Base-by-base conservation (phyloP, 2,888 invertebrate genomes). In the Apamea epomidion region DNA sequence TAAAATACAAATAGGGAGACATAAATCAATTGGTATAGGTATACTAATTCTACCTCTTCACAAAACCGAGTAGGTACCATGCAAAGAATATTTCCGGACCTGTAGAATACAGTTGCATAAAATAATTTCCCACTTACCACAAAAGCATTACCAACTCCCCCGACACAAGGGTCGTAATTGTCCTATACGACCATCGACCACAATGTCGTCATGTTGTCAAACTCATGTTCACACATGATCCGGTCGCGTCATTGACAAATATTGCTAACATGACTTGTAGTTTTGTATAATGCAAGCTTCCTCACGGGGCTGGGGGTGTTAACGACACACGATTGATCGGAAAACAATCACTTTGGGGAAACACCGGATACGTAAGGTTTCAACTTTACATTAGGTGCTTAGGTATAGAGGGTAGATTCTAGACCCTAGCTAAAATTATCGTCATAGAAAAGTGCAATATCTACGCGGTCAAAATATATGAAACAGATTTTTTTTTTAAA, bases 211-310 rank as follows among this genome's bases (percentile, higher is more conserved):
- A 84, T 83, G 73, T 76, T 81, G 88, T 89, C 90, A 88, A 90
- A 84, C 76, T 82, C 90, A 89, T 10, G 85, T 87, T 82, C 85
- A 78, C 83, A 82, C 77, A 81, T 85, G 82, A 67, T 71, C 74
- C 76, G 80, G 69, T 68, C 75, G 78, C 86, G 91, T 91, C 90
- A 91, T 90, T 89, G 88, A 91, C 89, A 91, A 90, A 91, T 89
- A 88, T 88, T 82, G 72, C 64, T n/a, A 74, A 21, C 72, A 72
- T 91, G 91, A 91, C 89, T 82, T 74, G 85, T 58, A 48, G 32
- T 73, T 84, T n/a, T 73, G 85, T 78, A 60, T 76, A 74, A 80
- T 71, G 51, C 75, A n/a, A 32, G 60, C n/a, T 21, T 32, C 67
- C 64, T n/a, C 71, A 51, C n/a, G 62, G 29, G 29, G 29, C 64